Conservation (phyloP, 30 jellyfish, hydroid and myxozoan genomes). For the Haliclystus octoradiatus region DNA sequence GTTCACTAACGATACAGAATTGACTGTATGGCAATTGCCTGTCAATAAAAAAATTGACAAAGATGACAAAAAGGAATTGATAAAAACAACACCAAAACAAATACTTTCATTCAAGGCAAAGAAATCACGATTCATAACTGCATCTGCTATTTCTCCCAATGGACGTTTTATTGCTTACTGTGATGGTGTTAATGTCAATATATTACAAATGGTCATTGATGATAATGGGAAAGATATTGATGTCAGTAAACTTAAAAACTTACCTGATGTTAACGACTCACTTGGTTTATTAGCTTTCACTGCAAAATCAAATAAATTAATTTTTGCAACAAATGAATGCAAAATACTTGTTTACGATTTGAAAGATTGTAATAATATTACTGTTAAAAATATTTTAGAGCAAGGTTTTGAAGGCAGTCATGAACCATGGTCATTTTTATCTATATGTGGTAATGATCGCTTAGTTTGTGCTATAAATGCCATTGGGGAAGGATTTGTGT, state of each 20-base stretch:
- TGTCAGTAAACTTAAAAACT: background rate
- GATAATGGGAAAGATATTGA: background rate
- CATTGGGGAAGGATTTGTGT: conserved; percentile 7
- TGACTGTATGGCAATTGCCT: conserved; percentile 58
- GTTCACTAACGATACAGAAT: conserved; percentile 17
- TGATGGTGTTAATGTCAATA: conserved; percentile 9
- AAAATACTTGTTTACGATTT: no score
- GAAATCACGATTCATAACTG: conserved; percentile 14
- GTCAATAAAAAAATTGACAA: background rate
- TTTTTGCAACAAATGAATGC: conserved; percentile 6
- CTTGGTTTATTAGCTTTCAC: background rate
- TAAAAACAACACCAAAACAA: conserved; percentile 28
- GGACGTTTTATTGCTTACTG: conserved; percentile 39
- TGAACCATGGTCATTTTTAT: conserved; percentile 18
- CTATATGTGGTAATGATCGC: conserved; percentile 9
- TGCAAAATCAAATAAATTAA: background rate
- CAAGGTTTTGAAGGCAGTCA: no score
- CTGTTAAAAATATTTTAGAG: no score
- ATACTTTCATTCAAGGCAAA: conserved; percentile 32
- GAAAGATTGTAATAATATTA: no score
- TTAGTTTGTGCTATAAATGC: conserved; percentile 22
- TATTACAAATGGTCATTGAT: background rate
- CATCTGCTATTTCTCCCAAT: conserved; percentile 44
- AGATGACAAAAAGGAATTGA: background rate
- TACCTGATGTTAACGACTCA: background rate